Conservation (phyloP, 1,140 invertebrate species). For the Drosophila paulistorum region DNA sequence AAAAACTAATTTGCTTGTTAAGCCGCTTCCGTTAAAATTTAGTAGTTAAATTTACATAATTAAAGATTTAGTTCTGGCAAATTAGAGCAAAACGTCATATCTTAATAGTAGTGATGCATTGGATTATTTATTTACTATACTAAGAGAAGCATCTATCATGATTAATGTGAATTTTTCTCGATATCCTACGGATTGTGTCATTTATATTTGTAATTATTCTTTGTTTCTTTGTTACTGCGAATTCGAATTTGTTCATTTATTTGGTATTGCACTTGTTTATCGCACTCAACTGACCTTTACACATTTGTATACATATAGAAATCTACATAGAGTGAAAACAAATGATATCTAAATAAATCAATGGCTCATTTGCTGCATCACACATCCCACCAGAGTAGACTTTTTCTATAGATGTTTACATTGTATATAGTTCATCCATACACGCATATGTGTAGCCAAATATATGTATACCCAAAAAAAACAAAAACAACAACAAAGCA, state of each 20-base stretch:
- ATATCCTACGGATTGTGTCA: too few relatives aligned
- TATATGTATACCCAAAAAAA: not conserved
- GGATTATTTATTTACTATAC: too few relatives aligned
- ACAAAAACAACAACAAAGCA: not conserved
- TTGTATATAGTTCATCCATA: constrained; percentile 30
- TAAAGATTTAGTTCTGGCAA: too few relatives aligned
- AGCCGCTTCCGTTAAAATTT: too few relatives aligned
- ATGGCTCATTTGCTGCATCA: constrained; percentile 46
- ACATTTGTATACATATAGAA: constrained; percentile 5
- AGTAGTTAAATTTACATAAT: too few relatives aligned
- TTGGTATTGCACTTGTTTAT: constrained; percentile 2
- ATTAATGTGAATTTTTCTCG: too few relatives aligned
- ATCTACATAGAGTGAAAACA: constrained; percentile 32
- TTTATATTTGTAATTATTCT: not conserved
- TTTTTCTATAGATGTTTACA: constrained; percentile 11
- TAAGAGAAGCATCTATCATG: too few relatives aligned
- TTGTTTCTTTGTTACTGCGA: not conserved
- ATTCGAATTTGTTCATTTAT: constrained; percentile 1
- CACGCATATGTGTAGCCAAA: not conserved
- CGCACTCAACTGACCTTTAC: constrained; percentile 22
- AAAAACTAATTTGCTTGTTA: too few relatives aligned
- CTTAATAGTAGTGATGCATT: too few relatives aligned
- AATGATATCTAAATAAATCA: constrained; percentile 65
- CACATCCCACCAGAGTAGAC: constrained; percentile 4
- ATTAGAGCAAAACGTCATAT: too few relatives aligned